Evolutionary conservation across 2,113 vertebrate species (phyloP).

Genomic region (Solea solea): DNA sequence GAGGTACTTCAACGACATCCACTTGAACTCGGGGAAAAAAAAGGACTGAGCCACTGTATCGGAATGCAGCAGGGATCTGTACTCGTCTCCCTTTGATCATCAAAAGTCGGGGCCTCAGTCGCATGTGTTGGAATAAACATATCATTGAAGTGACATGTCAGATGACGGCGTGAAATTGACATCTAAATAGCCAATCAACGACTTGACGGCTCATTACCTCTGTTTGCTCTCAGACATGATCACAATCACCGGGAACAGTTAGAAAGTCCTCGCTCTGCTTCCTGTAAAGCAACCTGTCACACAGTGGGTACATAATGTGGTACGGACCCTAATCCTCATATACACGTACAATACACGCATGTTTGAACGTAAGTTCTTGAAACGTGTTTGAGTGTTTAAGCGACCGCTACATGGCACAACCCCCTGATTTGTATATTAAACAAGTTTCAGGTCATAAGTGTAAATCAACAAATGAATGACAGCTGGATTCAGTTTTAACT

Average conservation of each 20-base stretch:
- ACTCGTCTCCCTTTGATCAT: slow-evolving; percentile 55
- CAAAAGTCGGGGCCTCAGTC: slow-evolving; percentile 14
- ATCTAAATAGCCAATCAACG: slow-evolving; percentile 28
- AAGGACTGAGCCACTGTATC: not conserved
- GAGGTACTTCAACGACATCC: slow-evolving; percentile 20
- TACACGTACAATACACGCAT: too few species aligned
- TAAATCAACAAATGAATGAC: too few species aligned
- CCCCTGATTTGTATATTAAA: too few species aligned
- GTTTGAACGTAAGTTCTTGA: too few species aligned
- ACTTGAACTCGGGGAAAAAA: slow-evolving; percentile 44
- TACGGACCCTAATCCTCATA: too few species aligned
- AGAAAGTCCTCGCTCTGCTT: too few species aligned
- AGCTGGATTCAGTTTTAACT: too few species aligned
- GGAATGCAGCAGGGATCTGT: slow-evolving; percentile 33
- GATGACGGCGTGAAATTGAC: slow-evolving; percentile 38
- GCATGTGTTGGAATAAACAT: slow-evolving; percentile 26
- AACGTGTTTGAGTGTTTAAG: too few species aligned
- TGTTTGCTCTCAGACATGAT: slow-evolving; percentile 27
- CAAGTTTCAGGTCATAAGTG: too few species aligned
- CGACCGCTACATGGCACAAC: too few species aligned
- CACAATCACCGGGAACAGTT: slow-evolving; percentile 30
- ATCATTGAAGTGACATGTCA: slow-evolving; percentile 51
- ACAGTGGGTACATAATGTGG: too few species aligned
- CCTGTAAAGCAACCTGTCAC: too few species aligned
- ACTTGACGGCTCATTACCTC: slow-evolving; percentile 31